Percentiles rank a stretch among this genome's conserved stretches.
Conservation (phyloP, 2,888 invertebrate species). For the Lochmaea capreae region DNA sequence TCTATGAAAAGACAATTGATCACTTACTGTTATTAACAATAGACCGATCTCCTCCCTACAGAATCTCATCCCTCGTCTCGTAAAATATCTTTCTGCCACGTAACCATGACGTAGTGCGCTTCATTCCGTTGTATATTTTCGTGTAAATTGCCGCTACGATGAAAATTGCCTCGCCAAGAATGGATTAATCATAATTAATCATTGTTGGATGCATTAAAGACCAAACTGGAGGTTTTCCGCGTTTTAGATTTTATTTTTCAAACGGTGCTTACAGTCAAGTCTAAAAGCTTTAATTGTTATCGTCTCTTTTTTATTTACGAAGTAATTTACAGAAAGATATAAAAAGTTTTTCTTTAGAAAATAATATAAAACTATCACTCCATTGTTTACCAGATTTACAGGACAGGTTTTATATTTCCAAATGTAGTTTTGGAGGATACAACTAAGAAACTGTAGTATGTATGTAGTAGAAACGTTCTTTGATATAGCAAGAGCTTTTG, state of each 20-base stretch:
- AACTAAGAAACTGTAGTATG: too few species aligned
- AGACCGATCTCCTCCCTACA: constrained; percentile 2
- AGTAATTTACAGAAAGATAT: neutral
- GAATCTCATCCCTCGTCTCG: neutral
- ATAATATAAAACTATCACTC: too few species aligned
- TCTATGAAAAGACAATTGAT: neutral
- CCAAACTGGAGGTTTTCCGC: constrained; percentile 19
- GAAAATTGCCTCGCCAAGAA: constrained; percentile 23
- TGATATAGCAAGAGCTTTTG: too few species aligned
- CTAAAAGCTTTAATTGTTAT: constrained; percentile 3
- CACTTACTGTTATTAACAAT: neutral
- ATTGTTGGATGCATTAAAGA: constrained; percentile 27
- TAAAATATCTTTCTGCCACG: constrained; percentile 15
- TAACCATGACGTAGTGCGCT: constrained; percentile 14
- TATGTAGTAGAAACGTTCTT: too few species aligned
- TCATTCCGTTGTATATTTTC: constrained; percentile 1
- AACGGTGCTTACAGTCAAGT: constrained; percentile 3
- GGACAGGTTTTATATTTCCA: too few species aligned
- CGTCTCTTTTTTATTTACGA: neutral
- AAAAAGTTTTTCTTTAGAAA: too few species aligned
- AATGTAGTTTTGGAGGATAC: too few species aligned
- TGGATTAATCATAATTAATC: constrained; percentile 38
- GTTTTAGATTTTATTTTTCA: constrained; percentile 31
- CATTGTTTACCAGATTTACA: too few species aligned
- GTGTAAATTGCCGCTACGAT: constrained; percentile 13